Base-by-base conservation (phyloP, 1,140 invertebrate genomes). In the Xylocopa sonorina region DNA sequence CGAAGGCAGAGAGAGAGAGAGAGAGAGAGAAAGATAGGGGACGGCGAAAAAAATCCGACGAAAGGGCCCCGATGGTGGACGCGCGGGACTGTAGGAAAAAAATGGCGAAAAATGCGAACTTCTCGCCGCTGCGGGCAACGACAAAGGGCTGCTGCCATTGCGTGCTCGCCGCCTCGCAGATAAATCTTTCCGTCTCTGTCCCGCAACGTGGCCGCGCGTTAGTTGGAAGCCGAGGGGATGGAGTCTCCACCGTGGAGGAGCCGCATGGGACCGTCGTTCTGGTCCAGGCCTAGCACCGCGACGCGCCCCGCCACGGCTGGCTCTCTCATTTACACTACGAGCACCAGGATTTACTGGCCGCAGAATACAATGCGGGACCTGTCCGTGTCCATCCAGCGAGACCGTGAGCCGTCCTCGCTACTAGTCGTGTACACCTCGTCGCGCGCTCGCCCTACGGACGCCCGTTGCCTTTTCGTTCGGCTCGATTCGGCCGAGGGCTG, bases 341-440 rank as follows among this genome's bases (percentile, higher is more conserved):
- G 82, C 48, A 78, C 53, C 76, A 92, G 88, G 88, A 92, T 93
- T 93, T 92, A 93, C 91, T 92, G 92, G 90, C 90, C 87, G 83
- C 78, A 80, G 91, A 92, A 92, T 90, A 92, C 91, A 93, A 92
- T 93, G 92, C 91, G 89, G n/a, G 88, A 90, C 89, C 91, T 92
- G 91, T 93, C 91, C 88, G 85, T 91, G 91, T 92, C 91, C 91
- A 92, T 92, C 91, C 89, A 89, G 80, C 88, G 83, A 85, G 87
- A 90, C 89, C 87, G 82, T 86, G 87, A 87, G 89, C 88, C 87
- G 83, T 88, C 88, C 89, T 89, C 87, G n/a, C n/a, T n/a, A n/a
- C n/a, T 85, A 85, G 88, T 85, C 88, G 84, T 88, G 89, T 89
- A 88, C 67, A 53, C 80, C 85, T 88, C 85, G 79, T 89, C 88